Conservation (phyloP, 2,888 invertebrate genomes). For the Coremacera marginata region DNA sequence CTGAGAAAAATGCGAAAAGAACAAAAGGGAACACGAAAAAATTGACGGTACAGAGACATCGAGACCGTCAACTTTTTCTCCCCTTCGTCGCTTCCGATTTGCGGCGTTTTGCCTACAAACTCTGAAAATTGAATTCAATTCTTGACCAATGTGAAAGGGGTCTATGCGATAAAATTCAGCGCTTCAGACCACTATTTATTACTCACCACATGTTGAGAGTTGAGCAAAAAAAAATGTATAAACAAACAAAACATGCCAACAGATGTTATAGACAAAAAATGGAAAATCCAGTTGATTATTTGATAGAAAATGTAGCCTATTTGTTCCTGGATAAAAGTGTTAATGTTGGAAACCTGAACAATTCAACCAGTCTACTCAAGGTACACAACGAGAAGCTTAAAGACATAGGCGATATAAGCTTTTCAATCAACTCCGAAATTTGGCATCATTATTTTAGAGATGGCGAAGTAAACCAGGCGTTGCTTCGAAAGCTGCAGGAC, state of each 20-base stretch:
- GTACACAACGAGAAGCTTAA: slow-evolving; percentile 73
- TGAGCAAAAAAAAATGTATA: neutral
- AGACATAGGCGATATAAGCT: slow-evolving; percentile 76
- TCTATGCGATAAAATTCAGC: too few relatives aligned
- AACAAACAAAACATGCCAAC: neutral
- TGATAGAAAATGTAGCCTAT: slow-evolving; percentile 37
- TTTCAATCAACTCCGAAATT: slow-evolving; percentile 72
- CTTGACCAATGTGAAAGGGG: too few relatives aligned
- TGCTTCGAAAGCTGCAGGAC: slow-evolving; percentile 40
- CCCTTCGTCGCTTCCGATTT: too few relatives aligned
- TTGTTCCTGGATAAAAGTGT: slow-evolving; percentile 32
- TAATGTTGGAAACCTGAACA: neutral
- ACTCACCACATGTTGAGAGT: too few relatives aligned
- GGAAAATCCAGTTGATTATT: slow-evolving; percentile 43
- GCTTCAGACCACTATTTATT: too few relatives aligned
- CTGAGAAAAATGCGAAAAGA: too few relatives aligned
- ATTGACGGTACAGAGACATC: too few relatives aligned
- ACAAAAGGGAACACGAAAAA: too few relatives aligned
- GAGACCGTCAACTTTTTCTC: too few relatives aligned
- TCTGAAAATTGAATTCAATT: too few relatives aligned
- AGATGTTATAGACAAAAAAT: slow-evolving; percentile 30
- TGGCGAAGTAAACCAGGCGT: slow-evolving; percentile 39
- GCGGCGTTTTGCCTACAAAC: too few relatives aligned
- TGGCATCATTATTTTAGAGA: slow-evolving; percentile 72
- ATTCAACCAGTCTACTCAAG: slow-evolving; percentile 69